Conservation (phyloP, 2,888 invertebrate species). For the Agrochola litura region DNA sequence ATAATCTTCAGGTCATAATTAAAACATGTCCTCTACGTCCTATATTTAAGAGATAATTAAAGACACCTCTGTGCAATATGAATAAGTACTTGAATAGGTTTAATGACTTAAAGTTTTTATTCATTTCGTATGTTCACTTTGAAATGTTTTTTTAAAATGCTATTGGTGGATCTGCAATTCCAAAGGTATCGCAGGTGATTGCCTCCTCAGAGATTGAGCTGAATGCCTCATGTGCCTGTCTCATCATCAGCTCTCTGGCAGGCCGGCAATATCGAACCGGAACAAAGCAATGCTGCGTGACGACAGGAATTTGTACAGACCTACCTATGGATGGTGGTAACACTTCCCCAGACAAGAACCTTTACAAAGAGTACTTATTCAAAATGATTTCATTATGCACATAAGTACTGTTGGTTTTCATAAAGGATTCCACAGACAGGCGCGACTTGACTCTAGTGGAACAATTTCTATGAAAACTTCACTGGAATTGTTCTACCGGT, state of each 20-base stretch:
- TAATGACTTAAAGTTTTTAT: not conserved
- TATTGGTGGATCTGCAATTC: not conserved
- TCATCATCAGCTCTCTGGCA: too few species aligned
- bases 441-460: too few species aligned
- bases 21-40: conserved; percentile 24
- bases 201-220: not conserved
- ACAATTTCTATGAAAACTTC: too few species aligned
- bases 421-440: too few species aligned
- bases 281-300: not conserved
- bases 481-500: too few species aligned
- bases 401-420: too few species aligned
- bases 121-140: not conserved
- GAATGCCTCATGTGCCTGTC: not conserved
- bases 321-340: too few species aligned
- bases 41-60: conserved; percentile 18
- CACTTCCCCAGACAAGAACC: not conserved
- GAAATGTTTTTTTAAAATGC: too few species aligned
- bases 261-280: not conserved
- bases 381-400: too few species aligned
- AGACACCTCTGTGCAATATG: conserved; percentile 2
- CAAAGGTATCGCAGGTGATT: not conserved
- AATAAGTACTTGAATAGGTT: too few species aligned
- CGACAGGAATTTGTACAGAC: not conserved
- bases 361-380: not conserved
- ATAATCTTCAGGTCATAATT: conserved; percentile 25